Evolutionary conservation across 2,888 invertebrate genomes (phyloP).

Genomic region (Willowsia nigromaculata): DNA sequence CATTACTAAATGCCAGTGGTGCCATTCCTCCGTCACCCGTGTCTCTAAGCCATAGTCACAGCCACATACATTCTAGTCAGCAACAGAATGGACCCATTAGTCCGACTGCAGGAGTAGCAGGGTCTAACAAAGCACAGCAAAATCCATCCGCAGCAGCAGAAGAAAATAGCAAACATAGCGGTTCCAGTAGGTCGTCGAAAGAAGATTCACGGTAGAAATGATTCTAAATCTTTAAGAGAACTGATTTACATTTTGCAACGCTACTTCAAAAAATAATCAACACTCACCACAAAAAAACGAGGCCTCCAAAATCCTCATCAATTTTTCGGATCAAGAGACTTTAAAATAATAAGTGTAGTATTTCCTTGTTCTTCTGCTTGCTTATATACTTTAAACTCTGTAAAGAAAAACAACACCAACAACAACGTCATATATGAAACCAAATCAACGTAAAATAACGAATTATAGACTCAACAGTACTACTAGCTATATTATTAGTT

Average conservation of each 20-base stretch:
- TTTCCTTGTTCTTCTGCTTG: neutral
- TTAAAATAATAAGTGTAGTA: neutral
- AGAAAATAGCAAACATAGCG: constrained; percentile 51
- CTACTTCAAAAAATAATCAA: too few relatives aligned
- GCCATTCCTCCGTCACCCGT: constrained; percentile 62
- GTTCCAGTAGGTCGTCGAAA: constrained; percentile 50
- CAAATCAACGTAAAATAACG: constrained; percentile 69
- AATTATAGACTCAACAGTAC: constrained; percentile 52
- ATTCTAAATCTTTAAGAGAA: too few relatives aligned
- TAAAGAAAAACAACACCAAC: neutral
- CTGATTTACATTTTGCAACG: too few relatives aligned
- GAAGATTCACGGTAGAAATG: constrained; percentile 57
- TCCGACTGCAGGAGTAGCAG: constrained; percentile 70
- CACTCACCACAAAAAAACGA: neutral
- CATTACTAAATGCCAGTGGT: constrained; percentile 72
- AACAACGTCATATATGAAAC: constrained; percentile 37
- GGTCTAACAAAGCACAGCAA: constrained; percentile 57
- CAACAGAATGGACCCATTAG: constrained; percentile 76
- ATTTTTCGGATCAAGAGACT: neutral
- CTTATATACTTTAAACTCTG: neutral
- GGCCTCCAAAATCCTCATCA: neutral
- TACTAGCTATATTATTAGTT: neutral
- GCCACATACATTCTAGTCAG: constrained; percentile 77
- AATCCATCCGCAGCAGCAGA: constrained; percentile 46
- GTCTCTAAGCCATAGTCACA: constrained; percentile 72